Base-by-base conservation (phyloP, 2,797 vertebrate species). In the Steatocranus sp. region DNA sequence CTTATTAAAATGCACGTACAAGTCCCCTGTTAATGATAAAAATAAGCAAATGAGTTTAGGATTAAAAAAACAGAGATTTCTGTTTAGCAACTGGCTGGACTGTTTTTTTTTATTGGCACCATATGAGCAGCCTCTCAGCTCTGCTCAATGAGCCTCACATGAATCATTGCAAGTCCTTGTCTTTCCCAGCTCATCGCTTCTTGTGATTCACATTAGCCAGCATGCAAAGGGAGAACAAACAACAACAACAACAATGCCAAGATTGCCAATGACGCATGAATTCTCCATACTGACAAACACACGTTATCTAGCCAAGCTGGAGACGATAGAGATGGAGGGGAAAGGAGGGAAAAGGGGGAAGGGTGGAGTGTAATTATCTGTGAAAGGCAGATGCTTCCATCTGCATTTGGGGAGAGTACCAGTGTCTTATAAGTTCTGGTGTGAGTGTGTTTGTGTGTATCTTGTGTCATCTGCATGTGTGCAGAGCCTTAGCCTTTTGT, bases 61-160 rank as follows among this genome's bases (percentile, higher is more conserved):
- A 74, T 43, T 1, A 14, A 41, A 27, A 30, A 36, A 66, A 12
- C 49, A 78, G 23, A 58, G 27, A 5, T 36, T 30, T 73, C 32
- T 76, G 23, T 17, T 41, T 23, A 30, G n/a, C 8, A 14, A 36
- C 12, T 34, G 70, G 53, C 74, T 70, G 30, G 48, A 50, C 12
- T 3, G 30, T 36, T 87, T 27, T 81, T 56, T 79, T 70, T 84
- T 49, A 86, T 79, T 61, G 20, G 73, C 46, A 12, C 80, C 84
- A 76, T 12, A 73, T 79, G 83, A 87, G 87, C 66, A 17, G 76
- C 78, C 81, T 84, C 85, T 83, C 43, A 83, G 86, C 88, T 76
- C 81, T 88, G 91, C 79, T 91, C 91, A 92, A 86, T 91, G 93
- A 94, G 91, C 86, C 93, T 93, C 86, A 79, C 76, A 87, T 86